Percentiles rank a stretch among this genome's conserved stretches.
phyloP scores from a whole-genome alignment of 1,140 invertebrate genomes.

The Drosophila parvula region DNA sequence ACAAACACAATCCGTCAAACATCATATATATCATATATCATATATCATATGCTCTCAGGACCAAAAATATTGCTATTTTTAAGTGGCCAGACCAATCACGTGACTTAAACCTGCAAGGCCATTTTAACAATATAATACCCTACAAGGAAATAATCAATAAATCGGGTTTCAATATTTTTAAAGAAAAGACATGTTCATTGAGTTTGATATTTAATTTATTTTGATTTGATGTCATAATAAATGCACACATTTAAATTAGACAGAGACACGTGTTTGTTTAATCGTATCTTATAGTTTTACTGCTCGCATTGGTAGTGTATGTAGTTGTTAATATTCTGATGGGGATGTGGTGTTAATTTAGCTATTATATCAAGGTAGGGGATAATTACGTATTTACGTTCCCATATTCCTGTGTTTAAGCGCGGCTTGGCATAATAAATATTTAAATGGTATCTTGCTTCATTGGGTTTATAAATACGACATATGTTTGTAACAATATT shows the following conservation, averaged over 20 bases:
- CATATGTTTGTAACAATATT: conserved; percentile 82
- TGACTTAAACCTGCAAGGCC: too few relatives aligned
- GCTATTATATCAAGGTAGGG: conserved; percentile 55
- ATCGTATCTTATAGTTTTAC: conserved; percentile 63
- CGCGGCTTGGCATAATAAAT: conserved; percentile 77
- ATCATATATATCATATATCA: too few relatives aligned
- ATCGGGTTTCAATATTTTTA: too few relatives aligned
- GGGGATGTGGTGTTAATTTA: conserved; percentile 58
- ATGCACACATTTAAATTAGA: conserved; percentile 82
- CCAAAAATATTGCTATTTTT: too few relatives aligned
- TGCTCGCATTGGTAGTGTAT: conserved; percentile 39
- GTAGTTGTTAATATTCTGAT: conserved; percentile 26
- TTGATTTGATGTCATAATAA: conserved; percentile 79
- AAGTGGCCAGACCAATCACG: too few relatives aligned
- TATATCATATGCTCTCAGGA: too few relatives aligned
- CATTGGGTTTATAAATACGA: conserved; percentile 68
- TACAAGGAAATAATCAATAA: too few relatives aligned
- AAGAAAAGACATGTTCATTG: neutral
- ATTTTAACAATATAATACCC: too few relatives aligned
- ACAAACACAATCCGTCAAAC: too few relatives aligned
- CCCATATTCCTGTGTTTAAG: conserved; percentile 62
- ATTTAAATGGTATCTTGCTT: conserved; percentile 61
- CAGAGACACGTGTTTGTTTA: conserved; percentile 70
- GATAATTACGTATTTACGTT: conserved; percentile 61
- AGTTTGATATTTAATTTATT: conserved; percentile 65